Percentiles rank a stretch among this genome's conserved stretches.
Evolutionary conservation across 1,140 invertebrate species (phyloP).

Genomic region (Drosophila tropicalis): DNA sequence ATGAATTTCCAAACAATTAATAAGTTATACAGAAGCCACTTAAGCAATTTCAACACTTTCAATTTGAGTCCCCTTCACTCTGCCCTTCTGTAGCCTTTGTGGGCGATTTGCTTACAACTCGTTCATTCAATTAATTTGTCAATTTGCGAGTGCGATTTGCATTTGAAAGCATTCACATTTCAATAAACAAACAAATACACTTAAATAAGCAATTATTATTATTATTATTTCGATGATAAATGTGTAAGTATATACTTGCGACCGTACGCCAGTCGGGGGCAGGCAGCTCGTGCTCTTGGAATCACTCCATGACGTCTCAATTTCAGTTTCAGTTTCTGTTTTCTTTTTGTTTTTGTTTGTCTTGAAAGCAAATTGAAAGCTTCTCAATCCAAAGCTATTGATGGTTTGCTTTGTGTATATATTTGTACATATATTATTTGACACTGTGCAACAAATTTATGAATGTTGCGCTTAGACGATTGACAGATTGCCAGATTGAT

Average conservation of each 20-base stretch:
- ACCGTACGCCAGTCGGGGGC: slow-evolving; percentile 9
- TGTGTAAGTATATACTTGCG: slow-evolving; percentile 28
- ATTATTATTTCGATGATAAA: slow-evolving; percentile 16
- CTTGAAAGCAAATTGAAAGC: slow-evolving; percentile 5
- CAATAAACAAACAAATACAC: slow-evolving; percentile 12
- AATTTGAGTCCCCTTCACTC: too few species aligned
- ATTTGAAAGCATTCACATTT: slow-evolving; percentile 43
- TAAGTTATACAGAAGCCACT: not conserved
- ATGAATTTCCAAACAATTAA: too few species aligned
- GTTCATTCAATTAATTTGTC: slow-evolving; percentile 52
- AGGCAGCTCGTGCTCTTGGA: slow-evolving; percentile 18
- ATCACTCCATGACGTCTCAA: slow-evolving; percentile 21
- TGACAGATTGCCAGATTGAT: too few species aligned
- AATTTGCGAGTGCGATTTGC: slow-evolving; percentile 49
- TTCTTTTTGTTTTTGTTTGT: not conserved
- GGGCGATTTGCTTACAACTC: slow-evolving; percentile 49
- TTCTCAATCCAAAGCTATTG: not conserved
- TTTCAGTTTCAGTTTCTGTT: slow-evolving; percentile 6
- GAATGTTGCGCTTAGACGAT: too few species aligned
- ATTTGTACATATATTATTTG: not conserved
- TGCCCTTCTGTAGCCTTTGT: slow-evolving; percentile 1
- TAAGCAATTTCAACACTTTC: slow-evolving; percentile 3
- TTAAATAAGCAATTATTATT: slow-evolving; percentile 19
- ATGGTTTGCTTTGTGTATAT: not conserved
- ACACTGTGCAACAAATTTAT: not conserved